phyloP scores from a whole-genome alignment of 2,113 vertebrate genomes.

The Mobula hypostoma region DNA sequence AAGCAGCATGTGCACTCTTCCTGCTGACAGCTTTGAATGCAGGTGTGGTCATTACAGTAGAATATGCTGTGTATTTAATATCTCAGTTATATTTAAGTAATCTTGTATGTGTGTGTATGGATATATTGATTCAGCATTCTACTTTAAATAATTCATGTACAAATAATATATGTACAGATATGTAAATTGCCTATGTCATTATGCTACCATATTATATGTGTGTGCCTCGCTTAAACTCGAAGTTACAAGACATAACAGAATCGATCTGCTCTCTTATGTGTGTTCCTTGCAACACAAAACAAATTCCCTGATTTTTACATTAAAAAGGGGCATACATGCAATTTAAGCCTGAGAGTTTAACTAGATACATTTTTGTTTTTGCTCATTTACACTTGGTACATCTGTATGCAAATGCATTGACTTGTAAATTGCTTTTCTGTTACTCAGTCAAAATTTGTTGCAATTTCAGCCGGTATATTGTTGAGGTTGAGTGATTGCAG shows the following conservation, averaged over 20 bases:
- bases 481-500: slow-evolving; percentile 42
- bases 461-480: slow-evolving; percentile 47
- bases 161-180: no score
- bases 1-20: not conserved
- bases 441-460: slow-evolving; percentile 44
- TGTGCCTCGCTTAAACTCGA: no score
- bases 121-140: no score
- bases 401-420: slow-evolving; percentile 41
- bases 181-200: no score
- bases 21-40: not conserved
- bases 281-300: slow-evolving; percentile 63
- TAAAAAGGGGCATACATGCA: slow-evolving; percentile 50
- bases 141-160: no score
- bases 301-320: slow-evolving; percentile 61
- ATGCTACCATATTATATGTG: no score
- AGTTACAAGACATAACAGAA: no score
- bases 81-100: no score
- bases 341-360: slow-evolving; percentile 61
- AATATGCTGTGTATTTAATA: slow-evolving; percentile 48
- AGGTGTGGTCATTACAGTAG: slow-evolving; percentile 47
- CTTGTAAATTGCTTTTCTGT: slow-evolving; percentile 49
- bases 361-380: slow-evolving; percentile 50
- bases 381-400: slow-evolving; percentile 45
- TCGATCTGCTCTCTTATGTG: slow-evolving; percentile 64
- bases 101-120: no score